Conservation (phyloP, 2,888 invertebrate genomes). For the Cryptophagus acutangulus region DNA sequence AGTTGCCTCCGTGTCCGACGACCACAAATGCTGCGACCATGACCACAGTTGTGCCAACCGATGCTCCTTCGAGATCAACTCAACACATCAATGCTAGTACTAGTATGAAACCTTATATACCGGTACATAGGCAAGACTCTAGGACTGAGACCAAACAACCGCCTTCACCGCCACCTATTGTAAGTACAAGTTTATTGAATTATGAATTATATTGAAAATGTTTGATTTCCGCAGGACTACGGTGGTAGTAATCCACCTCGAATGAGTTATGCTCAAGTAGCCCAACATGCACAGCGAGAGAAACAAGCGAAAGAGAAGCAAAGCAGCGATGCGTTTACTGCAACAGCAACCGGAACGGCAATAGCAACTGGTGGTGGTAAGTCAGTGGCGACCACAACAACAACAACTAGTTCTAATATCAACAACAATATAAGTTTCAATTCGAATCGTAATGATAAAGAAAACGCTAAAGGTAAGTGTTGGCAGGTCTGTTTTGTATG, state of each 20-base stretch:
- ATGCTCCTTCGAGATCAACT: constrained; percentile 35
- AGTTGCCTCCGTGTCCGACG: constrained; percentile 40
- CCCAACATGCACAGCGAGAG: constrained; percentile 58
- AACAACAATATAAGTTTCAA: constrained; percentile 18
- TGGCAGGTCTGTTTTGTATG: background rate
- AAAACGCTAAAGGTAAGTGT: constrained; percentile 29
- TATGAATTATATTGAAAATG: background rate
- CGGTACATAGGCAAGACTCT: constrained; percentile 27
- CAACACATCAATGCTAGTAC: constrained; percentile 32
- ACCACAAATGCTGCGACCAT: constrained; percentile 54
- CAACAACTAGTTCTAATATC: constrained; percentile 22
- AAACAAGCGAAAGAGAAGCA: constrained; percentile 40
- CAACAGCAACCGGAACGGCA: constrained; percentile 18
- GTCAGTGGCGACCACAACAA: constrained; percentile 11
- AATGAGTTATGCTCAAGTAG: constrained; percentile 64
- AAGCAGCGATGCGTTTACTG: constrained; percentile 31
- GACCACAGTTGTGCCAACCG: constrained; percentile 47
- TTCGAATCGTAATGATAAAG: constrained; percentile 27
- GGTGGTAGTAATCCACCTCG: constrained; percentile 45
- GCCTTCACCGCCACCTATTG: constrained; percentile 33
- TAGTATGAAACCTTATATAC: constrained; percentile 27
- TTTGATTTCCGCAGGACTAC: constrained; percentile 2
- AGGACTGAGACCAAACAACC: constrained; percentile 19
- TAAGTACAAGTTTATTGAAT: constrained; percentile 19
- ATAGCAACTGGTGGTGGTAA: constrained; percentile 16